Conservation (phyloP, 1,140 invertebrate genomes). For the Oedothorax gibbosus region DNA sequence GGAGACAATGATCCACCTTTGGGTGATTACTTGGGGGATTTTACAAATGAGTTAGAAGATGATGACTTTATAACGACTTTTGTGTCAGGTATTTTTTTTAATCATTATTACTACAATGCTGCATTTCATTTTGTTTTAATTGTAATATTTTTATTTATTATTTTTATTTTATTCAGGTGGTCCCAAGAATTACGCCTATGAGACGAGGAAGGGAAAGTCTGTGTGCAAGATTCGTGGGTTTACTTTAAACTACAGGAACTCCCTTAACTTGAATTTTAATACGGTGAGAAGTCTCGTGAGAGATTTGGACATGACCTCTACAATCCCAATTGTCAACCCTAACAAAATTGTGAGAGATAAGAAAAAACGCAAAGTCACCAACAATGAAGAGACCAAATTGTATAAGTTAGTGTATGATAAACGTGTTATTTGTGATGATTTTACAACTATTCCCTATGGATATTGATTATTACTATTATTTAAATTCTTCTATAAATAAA, state of each 20-base stretch:
- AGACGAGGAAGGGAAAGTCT: background rate
- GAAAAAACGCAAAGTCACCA: background rate
- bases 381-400: conserved; percentile 4
- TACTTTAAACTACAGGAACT: conserved; percentile 9
- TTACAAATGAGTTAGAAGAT: too few relatives aligned
- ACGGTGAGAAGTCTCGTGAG: background rate
- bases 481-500: too few relatives aligned
- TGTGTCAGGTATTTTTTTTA: too few relatives aligned
- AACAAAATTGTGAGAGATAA: background rate
- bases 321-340: background rate
- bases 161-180: background rate
- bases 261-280: background rate
- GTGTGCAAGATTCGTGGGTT: conserved; percentile 12
- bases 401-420: conserved; percentile 10
- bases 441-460: background rate
- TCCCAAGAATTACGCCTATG: conserved; percentile 19
- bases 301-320: background rate
- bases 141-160: too few relatives aligned
- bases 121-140: too few relatives aligned
- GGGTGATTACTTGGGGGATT: too few relatives aligned
- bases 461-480: too few relatives aligned
- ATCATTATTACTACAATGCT: too few relatives aligned
- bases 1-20: too few relatives aligned
- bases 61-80: too few relatives aligned
- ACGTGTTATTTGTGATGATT: background rate